Evolutionary conservation across 1,140 invertebrate genomes (phyloP), one percentile per base, ranked within the genome.

Genomic region (Drosophila pandora): DNA sequence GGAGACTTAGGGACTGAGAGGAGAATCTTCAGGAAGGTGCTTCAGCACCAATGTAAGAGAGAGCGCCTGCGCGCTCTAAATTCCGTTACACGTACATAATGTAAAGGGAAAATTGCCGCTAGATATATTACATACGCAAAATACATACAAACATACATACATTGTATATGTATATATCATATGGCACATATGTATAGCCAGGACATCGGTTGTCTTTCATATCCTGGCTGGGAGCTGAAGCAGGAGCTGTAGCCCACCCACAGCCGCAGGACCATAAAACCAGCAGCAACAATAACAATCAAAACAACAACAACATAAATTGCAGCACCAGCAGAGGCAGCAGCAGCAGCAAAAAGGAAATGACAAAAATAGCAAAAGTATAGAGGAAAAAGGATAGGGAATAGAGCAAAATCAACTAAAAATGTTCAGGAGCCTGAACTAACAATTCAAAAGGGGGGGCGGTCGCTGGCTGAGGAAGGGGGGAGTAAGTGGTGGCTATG

Each of bases 231-330:
- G 9, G 30, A 28, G 25, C 5, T 28, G 25, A 6, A 4, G 25
- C 25, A 6, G 7, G 2, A 8, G 34, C n/a, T n/a, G n/a, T n/a
- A 37, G 34, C 10, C 82, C 82, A 88, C 79, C 79, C 83, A 87
- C 83, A 76, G 82, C 83, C 78, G 70, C 67, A 73, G 78, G 83
- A 53, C 65, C 58, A 47, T 58, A 65, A 50, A 48, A 83, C 48
- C 52, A 74, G 60, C 74, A 73, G 49, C 52, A 65, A 61, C 49
- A 53, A 34, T 32, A 58, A 41, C 13, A 58, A 54, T 23, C 34
- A 65, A 52, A 70, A 54, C 45, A 61, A 76, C 58, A 50, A 47
- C 57, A 50, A 55, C 59, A 69, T 73, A 77, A 80, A 77, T 69
- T 76, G 71, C 76, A 65, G 57, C 39, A 54, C 25, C 54, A 53